Evolutionary conservation across 2,797 vertebrate genomes (phyloP), one percentile per base, ranked within the genome.

Genomic region (Acridotheres tristis): DNA sequence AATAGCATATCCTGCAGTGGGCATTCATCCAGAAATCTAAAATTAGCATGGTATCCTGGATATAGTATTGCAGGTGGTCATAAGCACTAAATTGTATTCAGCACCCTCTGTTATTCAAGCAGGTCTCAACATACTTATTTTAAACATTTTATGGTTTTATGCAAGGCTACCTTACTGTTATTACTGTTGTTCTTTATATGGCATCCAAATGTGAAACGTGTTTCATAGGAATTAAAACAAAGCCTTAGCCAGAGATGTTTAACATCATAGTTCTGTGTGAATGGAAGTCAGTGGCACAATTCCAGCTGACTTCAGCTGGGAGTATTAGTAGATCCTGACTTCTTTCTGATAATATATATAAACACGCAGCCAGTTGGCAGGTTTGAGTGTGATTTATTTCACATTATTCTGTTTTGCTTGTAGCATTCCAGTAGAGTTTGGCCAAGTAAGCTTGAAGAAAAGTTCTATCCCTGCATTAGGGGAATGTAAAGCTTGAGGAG

Each of bases 11-110:
- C 74, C 90, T 61, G 29, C 43, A 72, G 65, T 85, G 89, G 97
- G 85, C 82, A 8, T 83, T 66, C 38, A 53, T 91, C 96, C 93
- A 96, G 15, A 43, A 88, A 63, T 88, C 94, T 96, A 89, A 93
- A 97, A 94, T 97, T 95, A 97, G 61, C 76, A 6, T 58, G 53
- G 38, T 88, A 76, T 95, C 72, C 61, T 95, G 77, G 67, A 63
- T 90, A 45, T 48, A 55, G 17, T 61, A 21, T 42, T 81, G 82
- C 69, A 78, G 62, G 88, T 88, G 65, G 34, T 93, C 68, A 89
- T n/a, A 68, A 66, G 36, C n/a, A 36, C 57, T 71, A 34, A 55
- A 58, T 53, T 74, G 62, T 53, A 32, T 72, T 87, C 76, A 78
- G 43, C 51, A 85, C 43, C 36, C 43, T 83, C 65, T 67, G 30